These are phyloP conservation scores for Bombus breviceps DNA, from an alignment of 1,140 invertebrate species.

Conservation along the genomic window DNA sequence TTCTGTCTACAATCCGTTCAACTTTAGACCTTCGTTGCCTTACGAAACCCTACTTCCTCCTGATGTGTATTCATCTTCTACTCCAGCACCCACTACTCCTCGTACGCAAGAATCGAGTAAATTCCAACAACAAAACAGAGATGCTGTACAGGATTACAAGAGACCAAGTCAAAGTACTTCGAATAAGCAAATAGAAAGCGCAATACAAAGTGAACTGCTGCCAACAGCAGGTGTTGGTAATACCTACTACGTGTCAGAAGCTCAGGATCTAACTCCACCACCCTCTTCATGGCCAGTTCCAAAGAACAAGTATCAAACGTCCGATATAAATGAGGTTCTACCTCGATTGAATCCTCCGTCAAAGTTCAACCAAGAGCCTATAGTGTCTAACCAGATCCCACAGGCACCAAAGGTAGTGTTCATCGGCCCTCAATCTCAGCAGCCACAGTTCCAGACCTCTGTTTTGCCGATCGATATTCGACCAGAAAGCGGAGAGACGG, in stretches of 20 bases:
- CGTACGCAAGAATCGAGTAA: constrained; percentile 59
- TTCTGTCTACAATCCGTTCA: constrained; percentile 62
- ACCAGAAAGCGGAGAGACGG: constrained; percentile 66
- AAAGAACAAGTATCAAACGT: constrained; percentile 64
- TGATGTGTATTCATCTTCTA: constrained; percentile 60
- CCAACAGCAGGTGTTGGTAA: constrained; percentile 26
- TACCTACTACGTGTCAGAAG: constrained; percentile 75
- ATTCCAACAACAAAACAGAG: constrained; percentile 6
- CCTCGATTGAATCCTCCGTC: constrained; percentile 72
- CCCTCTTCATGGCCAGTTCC: constrained; percentile 66
- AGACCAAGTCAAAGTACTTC: neutral
- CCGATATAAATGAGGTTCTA: constrained; percentile 79
- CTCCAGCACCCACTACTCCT: constrained; percentile 52
- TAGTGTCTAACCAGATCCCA: constrained; percentile 42
- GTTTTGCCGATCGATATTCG: constrained; percentile 72
- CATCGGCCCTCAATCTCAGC: constrained; percentile 65
- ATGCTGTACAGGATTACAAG: constrained; percentile 22
- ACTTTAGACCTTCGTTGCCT: constrained; percentile 72
- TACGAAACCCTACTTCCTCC: constrained; percentile 73
- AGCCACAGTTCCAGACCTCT: constrained; percentile 67
- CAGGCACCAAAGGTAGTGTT: constrained; percentile 67
- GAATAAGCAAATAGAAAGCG: constrained; percentile 2
- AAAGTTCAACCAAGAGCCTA: constrained; percentile 70
- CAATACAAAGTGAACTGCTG: neutral
- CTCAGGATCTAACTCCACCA: constrained; percentile 68